A percentile compares a stretch with the other conserved stretches of the same genome.
These are phyloP conservation scores for Porites cylindrica DNA, from an alignment of 92 coral and sea anemone species.

Conservation along the genomic window DNA sequence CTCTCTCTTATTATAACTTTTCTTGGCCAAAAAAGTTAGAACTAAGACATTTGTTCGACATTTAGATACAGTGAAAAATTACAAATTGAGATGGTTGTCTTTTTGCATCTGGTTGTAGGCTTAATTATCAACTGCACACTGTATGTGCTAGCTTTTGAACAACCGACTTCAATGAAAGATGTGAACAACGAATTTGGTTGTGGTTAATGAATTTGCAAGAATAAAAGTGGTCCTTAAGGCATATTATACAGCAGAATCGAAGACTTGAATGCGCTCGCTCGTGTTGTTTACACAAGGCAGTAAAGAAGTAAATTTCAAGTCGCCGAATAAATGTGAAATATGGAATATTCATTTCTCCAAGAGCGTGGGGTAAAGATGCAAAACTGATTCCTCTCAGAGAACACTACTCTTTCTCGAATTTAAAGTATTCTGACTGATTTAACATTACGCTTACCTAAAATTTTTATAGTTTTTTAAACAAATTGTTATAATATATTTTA, in stretches of 20 bases:
- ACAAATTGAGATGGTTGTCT: neutral
- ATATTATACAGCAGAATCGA: neutral
- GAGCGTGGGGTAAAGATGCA: conserved; percentile 15
- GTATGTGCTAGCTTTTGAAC: neutral
- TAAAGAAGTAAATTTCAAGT: conserved; percentile 4
- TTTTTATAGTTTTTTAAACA: conserved; percentile 3
- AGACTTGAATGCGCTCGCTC: neutral
- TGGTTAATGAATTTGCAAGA: neutral
- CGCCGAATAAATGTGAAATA: conserved; percentile 5
- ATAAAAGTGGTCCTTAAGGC: conserved; percentile 2
- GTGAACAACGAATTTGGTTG: neutral
- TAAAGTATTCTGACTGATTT: neutral
- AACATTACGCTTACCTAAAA: neutral
- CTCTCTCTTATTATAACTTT: neutral
- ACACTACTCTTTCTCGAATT: conserved; percentile 10
- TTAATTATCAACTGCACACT: no score
- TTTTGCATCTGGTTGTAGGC: no score
- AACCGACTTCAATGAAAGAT: neutral
- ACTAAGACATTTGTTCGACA: no score
- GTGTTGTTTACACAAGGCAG: conserved; percentile 9
- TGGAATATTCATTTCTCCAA: neutral
- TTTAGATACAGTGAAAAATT: neutral
- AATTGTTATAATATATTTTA: neutral
- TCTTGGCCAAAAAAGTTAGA: neutral
- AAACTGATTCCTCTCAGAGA: conserved; percentile 12